Conservation (phyloP, 1,140 invertebrate species). For the Cepaea nemoralis region DNA sequence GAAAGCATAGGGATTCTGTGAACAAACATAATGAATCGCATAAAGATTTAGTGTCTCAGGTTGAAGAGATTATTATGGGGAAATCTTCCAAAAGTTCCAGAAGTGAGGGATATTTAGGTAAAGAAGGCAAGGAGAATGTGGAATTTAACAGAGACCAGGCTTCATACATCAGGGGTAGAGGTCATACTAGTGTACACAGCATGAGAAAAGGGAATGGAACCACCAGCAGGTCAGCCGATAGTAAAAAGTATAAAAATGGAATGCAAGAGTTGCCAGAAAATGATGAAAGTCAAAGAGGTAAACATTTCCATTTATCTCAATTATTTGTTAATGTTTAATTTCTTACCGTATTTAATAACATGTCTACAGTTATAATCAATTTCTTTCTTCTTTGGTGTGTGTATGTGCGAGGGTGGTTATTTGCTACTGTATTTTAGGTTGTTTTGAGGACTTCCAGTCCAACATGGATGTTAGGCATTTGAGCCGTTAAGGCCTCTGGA, state of each 20-base stretch:
- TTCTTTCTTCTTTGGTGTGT: no score
- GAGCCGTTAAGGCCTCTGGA: no score
- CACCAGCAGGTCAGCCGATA: background rate
- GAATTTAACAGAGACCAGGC: background rate
- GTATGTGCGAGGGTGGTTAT: no score
- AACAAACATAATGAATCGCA: background rate
- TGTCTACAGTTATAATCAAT: no score
- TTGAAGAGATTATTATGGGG: background rate
- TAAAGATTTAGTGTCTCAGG: background rate
- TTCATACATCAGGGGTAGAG: background rate
- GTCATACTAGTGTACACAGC: background rate
- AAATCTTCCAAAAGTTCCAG: background rate
- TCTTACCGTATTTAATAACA: no score
- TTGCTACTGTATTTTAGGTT: no score
- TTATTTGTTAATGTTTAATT: no score
- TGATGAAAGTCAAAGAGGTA: conserved; percentile 39
- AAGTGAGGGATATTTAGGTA: background rate
- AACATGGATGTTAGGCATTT: no score
- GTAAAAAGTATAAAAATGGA: background rate
- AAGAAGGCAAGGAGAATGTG: background rate
- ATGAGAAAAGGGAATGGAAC: background rate
- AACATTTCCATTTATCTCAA: no score
- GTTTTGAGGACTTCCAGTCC: no score
- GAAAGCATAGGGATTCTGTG: background rate
- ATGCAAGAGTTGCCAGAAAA: background rate